Evolutionary conservation across 2,888 invertebrate species (phyloP), one percentile per base, ranked within the genome.

Genomic region (Trichacis sp.): DNA sequence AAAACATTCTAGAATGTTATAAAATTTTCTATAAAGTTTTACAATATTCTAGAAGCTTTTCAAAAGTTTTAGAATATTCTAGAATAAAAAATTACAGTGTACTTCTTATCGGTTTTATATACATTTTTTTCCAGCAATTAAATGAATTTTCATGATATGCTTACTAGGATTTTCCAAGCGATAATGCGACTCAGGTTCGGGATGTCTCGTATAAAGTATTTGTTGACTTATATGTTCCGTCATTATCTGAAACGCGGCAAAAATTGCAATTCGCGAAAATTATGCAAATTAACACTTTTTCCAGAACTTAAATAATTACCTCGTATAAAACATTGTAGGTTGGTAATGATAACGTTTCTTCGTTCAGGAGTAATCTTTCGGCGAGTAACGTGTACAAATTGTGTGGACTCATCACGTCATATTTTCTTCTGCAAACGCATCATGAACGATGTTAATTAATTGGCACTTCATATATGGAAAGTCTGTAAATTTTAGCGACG

Each of bases 321-420:
- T 99, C 99, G 87, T 97, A 98, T 49, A 99, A 90, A 69, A 96
- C 97, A 88, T 98, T 98, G 89, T 99, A 99, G 1, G 96, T 97
- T 48, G 97, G 93, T 85, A 98, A 88, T 50, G 97, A 92, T 56
- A 99, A 88, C 8, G 92, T 93, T 81, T 94, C 95, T 80, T 96
- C 94, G 81, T 95, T 93, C 57, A 95, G 87, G 74, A 96, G 87
- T 75, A 99, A 89, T 70, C 98, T 89, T 81, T 97, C 97, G 30
- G 97, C 95, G 75, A 99, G 88, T 78, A 99, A 87, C 19, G 98
- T 97, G 88, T 98, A 98, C 80, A 99, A 88, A 88, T 99, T 99
- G 87, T 97, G 95, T 1, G 98, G 97, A 71, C 95, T 95, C 97
- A 99, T 97, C 54, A 98, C 96, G 86, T 99, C 99, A 86, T 97